Evolutionary conservation across 2,113 vertebrate genomes (phyloP), one percentile per base, ranked within the genome.

Genomic region (Hiodon alosoides): DNA sequence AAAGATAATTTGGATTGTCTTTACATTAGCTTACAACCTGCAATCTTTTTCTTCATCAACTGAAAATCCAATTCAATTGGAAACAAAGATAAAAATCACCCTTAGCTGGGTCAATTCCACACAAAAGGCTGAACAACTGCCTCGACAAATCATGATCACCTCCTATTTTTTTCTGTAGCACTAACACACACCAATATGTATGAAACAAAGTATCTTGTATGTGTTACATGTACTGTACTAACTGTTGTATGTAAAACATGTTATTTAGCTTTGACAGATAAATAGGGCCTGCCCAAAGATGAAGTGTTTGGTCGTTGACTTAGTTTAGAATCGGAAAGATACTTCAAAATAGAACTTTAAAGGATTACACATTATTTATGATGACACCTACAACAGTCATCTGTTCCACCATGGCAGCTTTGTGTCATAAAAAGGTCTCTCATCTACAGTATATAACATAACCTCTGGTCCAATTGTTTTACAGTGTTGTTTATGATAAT

Each of bases 321-420:
- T 69, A 69, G 10, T 52, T 13, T 47, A 67, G 6, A 31, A 16
- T 69, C 16, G 17, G 51, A 17, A 10, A 54, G 50, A 69, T 54
- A 69, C 51, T 17, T 9, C 31, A 31, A 57, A 9, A 58, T 31
- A 31, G 31, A 31, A 31, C 31, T 31, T 31, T 31, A 31, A 31
- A 46, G 31, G 62, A 65, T 3, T 61, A 61, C 48, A 16, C 53
- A 17, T 73, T 50, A 72, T 16, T 16, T 61, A 5, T 60, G 16
- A 48, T 59, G 13, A 31, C 60, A 9, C 17, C 48, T 46, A 9
- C 13, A 64, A 31, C 58, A 9, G 17, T 13, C 14, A 73, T 13
- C 65, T 65, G 51, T 64, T 53, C n/a, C 16, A 73, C 52, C 50
- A 16, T 17, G 72, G 50, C 72, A 73, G 60, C 59, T 73, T 59